Conservation (phyloP, 2,888 invertebrate species). For the Synanthedon myopaeformis region DNA sequence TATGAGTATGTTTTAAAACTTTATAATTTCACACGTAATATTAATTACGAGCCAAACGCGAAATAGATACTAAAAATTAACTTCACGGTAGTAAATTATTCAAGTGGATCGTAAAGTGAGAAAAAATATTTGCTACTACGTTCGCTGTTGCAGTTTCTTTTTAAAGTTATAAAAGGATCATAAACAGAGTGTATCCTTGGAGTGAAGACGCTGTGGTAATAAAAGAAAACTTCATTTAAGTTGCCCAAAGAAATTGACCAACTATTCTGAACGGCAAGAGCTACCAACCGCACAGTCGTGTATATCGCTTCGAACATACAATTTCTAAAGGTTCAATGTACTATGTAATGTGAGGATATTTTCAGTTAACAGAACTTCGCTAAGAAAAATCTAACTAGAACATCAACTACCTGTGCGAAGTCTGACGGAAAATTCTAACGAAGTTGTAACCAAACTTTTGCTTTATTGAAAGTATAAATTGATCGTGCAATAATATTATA, state of each 20-base stretch:
- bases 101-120: background rate
- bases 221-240: constrained; percentile 63
- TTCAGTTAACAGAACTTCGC: background rate
- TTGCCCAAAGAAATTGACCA: constrained; percentile 45
- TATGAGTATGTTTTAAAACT: too few species aligned
- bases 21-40: too few species aligned
- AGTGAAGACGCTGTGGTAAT: constrained; percentile 44
- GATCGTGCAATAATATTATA: too few species aligned
- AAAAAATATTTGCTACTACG: constrained; percentile 7
- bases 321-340: background rate
- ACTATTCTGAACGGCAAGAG: constrained; percentile 25
- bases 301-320: background rate
- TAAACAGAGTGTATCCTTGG: constrained; percentile 53
- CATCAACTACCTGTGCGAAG: background rate
- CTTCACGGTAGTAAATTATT: background rate
- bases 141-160: constrained; percentile 33
- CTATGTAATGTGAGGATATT: background rate
- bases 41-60: too few species aligned
- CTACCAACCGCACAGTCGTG: background rate
- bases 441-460: too few species aligned
- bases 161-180: constrained; percentile 58
- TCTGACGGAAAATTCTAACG: too few species aligned
- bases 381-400: background rate
- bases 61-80: background rate
- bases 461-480: too few species aligned